phyloP scores from a whole-genome alignment of 2,113 vertebrate species.

The Mionectes macconnelli region DNA sequence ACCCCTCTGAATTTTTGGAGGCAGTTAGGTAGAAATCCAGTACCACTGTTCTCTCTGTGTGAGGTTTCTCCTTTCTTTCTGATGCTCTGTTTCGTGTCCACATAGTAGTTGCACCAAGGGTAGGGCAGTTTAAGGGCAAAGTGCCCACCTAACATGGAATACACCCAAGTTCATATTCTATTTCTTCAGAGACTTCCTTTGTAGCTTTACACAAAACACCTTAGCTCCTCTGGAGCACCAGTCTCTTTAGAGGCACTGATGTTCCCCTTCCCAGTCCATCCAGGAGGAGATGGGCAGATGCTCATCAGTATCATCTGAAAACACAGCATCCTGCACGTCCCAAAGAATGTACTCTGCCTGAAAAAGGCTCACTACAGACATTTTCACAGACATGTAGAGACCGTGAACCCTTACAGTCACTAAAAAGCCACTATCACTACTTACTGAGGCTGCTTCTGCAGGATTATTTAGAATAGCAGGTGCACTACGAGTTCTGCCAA shows the following conservation, averaged over 20 bases:
- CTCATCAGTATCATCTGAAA: neutral
- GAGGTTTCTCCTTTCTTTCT: neutral
- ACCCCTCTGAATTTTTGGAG: neutral
- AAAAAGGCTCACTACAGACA: neutral
- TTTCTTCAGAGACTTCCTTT: neutral
- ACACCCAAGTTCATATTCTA: accelerated
- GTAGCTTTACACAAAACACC: neutral
- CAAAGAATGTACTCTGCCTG: neutral
- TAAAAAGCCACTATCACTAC: neutral
- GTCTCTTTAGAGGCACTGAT: accelerated
- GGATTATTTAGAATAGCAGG: neutral
- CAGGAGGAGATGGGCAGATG: neutral
- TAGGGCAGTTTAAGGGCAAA: accelerated
- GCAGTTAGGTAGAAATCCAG: neutral
- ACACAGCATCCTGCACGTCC: neutral
- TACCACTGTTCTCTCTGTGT: neutral
- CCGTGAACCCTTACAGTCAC: neutral
- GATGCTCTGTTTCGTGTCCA: neutral
- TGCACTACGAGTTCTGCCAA: neutral
- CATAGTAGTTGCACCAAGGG: neutral
- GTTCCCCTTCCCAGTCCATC: neutral
- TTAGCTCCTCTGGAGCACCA: neutral
- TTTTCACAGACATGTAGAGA: neutral
- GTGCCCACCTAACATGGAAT: neutral
- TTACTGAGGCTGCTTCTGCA: neutral